Base-by-base conservation (phyloP, 2,113 vertebrate species). In the Zosterops borbonicus region DNA sequence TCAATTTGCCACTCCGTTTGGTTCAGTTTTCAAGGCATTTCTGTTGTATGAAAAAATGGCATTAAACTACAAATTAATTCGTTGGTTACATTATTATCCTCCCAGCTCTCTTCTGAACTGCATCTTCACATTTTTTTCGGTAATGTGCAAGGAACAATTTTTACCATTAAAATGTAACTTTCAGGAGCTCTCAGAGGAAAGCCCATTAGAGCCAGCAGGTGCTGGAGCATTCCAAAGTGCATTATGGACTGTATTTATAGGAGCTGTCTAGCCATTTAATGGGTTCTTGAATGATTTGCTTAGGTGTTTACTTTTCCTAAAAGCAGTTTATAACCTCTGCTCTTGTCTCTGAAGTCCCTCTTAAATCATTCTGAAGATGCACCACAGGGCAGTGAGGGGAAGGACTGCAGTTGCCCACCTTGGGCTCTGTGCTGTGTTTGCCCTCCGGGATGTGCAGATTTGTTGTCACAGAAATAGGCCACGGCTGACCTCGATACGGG, bases 221-320 rank as follows among this genome's bases (percentile, higher is more conserved):
- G 67, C 33, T 86, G 91, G 41, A 87, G 28, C 65, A 80, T 73
- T 93, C 81, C 84, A 89, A 67, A 94, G 94, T 83, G 44, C 75
- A 74, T 69, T 87, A 83, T 83, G 71, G 78, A 78, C 71, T 87
- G 89, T 97, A 95, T 96, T 92, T 91, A 74, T 86, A 76, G 94
- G 68, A 94, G 59, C 60, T 93, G 55, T 83, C 94, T 82, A 68
- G 89, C 78, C 71, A 78, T 44, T 91, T 92, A 90, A 93, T 95
- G 81, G 89, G 83, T 69, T 83, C 83, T 64, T 92, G 76, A 92
- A 92, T 94, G 91, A 96, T 96, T 65, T 95, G 78, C 96, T 96
- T 78, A 68, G 78, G 78, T 91, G 91, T 86, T 93, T 93, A 90
- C 90, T 94, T 86, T 95, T 92, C 63, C 90, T 96, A 96, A 94